Percentiles rank a stretch among this genome's conserved stretches.
phyloP scores from a whole-genome alignment of 2,113 vertebrate genomes.

The Dermatemys mawii region DNA sequence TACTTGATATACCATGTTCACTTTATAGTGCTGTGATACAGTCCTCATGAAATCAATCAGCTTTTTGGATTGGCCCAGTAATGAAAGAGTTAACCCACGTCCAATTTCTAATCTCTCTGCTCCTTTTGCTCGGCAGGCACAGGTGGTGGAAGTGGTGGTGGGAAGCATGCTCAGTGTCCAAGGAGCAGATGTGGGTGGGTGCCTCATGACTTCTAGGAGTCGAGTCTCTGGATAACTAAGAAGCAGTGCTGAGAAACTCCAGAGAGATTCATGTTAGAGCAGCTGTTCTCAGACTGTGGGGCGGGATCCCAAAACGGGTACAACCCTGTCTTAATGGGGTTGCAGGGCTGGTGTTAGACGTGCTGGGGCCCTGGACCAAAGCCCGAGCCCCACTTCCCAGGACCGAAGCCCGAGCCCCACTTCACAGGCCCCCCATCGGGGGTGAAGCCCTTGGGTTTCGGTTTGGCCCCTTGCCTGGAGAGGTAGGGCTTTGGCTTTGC shows the following conservation, averaged over 20 bases:
- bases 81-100: neutral
- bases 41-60: neutral
- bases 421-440: no score
- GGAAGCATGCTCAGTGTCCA: neutral
- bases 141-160: neutral
- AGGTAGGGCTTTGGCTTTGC: no score
- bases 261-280: no score
- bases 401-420: no score
- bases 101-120: neutral
- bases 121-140: neutral
- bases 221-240: fast-evolving
- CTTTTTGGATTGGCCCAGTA: neutral
- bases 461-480: no score
- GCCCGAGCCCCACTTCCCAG: no score
- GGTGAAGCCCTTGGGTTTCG: no score
- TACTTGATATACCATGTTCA: neutral
- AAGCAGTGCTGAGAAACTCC: neutral
- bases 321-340: no score
- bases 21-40: neutral
- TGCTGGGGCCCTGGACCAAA: no score
- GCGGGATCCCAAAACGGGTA: no score
- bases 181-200: fast-evolving
- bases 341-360: no score
- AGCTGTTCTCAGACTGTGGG: no score
- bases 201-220: fast-evolving